Conservation (phyloP, 2,797 vertebrate species). For the Falco naumanni region DNA sequence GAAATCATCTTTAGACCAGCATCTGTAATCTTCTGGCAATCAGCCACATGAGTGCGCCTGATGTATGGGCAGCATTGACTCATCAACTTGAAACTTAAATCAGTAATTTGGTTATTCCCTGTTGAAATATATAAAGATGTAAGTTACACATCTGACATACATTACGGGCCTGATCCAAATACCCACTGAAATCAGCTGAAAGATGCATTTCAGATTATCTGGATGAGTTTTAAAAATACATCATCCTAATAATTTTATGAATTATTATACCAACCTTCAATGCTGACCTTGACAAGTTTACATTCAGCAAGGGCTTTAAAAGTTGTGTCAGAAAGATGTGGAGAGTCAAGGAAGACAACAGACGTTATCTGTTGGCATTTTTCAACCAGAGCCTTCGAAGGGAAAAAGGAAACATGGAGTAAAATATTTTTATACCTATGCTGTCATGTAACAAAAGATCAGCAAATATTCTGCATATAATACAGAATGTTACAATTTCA, state of each 20-base stretch:
- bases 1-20: constrained; percentile 76
- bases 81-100: constrained; percentile 79
- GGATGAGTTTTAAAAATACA: not conserved
- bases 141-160: not conserved
- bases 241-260: not conserved
- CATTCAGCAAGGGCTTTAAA: constrained; percentile 77
- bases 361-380: constrained; percentile 77
- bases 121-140: constrained; percentile 2
- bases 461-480: not conserved
- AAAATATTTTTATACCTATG: not conserved
- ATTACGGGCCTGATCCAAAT: not conserved
- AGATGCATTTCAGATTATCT: not conserved
- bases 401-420: not conserved
- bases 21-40: constrained; percentile 83
- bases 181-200: not conserved
- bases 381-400: constrained; percentile 78
- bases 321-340: constrained; percentile 79
- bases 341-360: constrained; percentile 79
- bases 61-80: constrained; percentile 79
- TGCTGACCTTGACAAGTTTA: constrained; percentile 77
- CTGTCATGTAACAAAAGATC: not conserved
- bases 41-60: constrained; percentile 74
- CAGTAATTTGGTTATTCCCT: constrained; percentile 83
- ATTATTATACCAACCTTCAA: constrained; percentile 73
- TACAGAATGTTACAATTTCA: not conserved